Evolutionary conservation across 2,888 invertebrate species (phyloP).

Genomic region (Erpobdella octoculata): DNA sequence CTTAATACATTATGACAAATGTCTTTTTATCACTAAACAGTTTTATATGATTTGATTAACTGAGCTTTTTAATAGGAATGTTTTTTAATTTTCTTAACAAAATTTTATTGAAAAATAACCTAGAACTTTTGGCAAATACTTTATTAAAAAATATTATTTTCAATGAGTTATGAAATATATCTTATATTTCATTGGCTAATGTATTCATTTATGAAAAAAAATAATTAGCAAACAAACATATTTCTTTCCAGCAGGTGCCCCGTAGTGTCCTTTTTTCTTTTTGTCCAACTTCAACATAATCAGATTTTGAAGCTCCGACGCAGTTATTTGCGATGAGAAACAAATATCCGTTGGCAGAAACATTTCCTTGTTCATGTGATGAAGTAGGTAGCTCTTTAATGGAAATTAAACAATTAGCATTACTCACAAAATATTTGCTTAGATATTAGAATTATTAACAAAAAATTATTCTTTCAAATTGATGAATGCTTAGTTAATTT

Average conservation of each 20-base stretch:
- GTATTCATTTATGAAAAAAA: not conserved
- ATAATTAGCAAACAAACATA: constrained; percentile 42
- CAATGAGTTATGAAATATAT: not conserved
- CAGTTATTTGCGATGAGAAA: constrained; percentile 86
- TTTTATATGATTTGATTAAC: no score
- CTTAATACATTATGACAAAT: no score
- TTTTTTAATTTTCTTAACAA: no score
- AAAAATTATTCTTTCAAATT: no score
- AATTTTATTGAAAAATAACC: no score
- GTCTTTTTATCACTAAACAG: no score
- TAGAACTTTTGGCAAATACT: no score
- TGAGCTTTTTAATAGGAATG: no score
- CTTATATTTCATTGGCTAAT: not conserved
- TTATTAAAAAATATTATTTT: no score
- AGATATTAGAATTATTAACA: no score
- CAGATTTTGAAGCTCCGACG: constrained; percentile 85
- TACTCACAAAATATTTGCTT: no score
- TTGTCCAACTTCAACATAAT: constrained; percentile 89
- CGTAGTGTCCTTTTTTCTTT: constrained; percentile 81
- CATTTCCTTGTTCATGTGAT: constrained; percentile 67
- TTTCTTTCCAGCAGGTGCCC: constrained; percentile 81
- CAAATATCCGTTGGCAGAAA: constrained; percentile 80
- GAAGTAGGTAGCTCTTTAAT: constrained; percentile 60
- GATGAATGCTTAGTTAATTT: no score
- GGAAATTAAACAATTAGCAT: not conserved